Base-by-base conservation (phyloP, 2,888 invertebrate genomes). In the Temnothorax ravouxi region DNA sequence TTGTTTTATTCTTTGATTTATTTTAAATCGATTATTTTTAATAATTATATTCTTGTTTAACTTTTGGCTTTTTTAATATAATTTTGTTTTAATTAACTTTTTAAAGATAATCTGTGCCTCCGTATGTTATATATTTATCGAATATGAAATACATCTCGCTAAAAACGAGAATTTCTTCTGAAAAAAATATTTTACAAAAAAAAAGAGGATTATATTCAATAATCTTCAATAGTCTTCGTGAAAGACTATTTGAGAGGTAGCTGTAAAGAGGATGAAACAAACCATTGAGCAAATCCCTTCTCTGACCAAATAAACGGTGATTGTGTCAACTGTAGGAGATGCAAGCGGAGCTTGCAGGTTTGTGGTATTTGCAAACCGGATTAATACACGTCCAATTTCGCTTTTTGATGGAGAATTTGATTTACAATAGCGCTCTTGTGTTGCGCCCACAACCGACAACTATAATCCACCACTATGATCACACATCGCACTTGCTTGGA, bases 361-460 rank as follows among this genome's bases (percentile, higher is more conserved):
- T 52, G 50, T 15, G 25, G 21, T 67, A 41, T 44, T 67, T 67
- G 54, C 67, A 1, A 77, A 77, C 6, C 29, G 4, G 29, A 77
- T 77, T 67, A 77, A 77, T 77, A 54, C 54, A 56, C 54, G 11
- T 67, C 13, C 77, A 77, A 67, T 77, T 77, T 77, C 29, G 54
- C 44, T 67, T 67, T 67, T 77, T 54, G 41, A 67, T 77, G 25
- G 25, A 29, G 54, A 67, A 77, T 77, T 77, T 77, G 15, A 77
- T 77, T 67, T 56, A 56, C 54, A 41, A 29, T 77, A 29, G 21
- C 11, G 34, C 11, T 15, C 29, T 56, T 41, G 34, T 66, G 25
- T n/a, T 25, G 6, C 2, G 6, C 2, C 13, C 9, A 50, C 21
- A 52, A 21, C 1, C 15, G 29, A 56, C 54, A 29, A 52, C 18